Evolutionary conservation across 2,888 invertebrate species (phyloP), one percentile per base, ranked within the genome.

Genomic region (Dendrolimus houi): DNA sequence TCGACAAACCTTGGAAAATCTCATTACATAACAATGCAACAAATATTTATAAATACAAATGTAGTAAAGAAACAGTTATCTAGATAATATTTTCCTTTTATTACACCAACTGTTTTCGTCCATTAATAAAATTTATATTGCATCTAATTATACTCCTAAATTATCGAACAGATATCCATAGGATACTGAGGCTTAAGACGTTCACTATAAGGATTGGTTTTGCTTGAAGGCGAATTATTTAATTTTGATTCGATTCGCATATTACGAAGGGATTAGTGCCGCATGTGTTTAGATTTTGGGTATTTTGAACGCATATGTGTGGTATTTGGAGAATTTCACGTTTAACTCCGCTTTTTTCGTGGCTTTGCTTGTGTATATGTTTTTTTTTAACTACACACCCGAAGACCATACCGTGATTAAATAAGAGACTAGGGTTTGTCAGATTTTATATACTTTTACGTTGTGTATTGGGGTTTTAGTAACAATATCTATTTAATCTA

Each of bases 51-150:
- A 47, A 42, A 54, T 52, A 52, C 9, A 40, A 58, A 56, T 53
- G 54, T 56, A 29, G 29, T 29, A 29, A 29, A 29, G 29, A 29
- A 29, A 29, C 29, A 29, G 29, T 29, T 6, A 65, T 53, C 55
- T 58, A 62, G 56, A 58, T 67, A 69, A 74, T 69, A 75, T 72
- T 71, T 71, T 69, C 62, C 70, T 72, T 70, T 73, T 74, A 78
- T 75, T 67, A 67, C 71, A 62, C 72, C 79, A 79, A 80, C 76
- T 79, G 81, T 75, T 79, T 70, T 68, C 69, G 67, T 68, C 71
- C 72, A 74, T 74, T 73, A 75, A 70, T 70, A 68, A 69, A 75
- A 75, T 76, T 80, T 77, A 78, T 72, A 65, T 61, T 64, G 71
- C 72, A 69, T 74, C 71, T 81, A 79, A 82, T 81, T 79, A 79